Evolutionary conservation across 2,888 invertebrate genomes (phyloP).

Genomic region (Flexamia atlantica): DNA sequence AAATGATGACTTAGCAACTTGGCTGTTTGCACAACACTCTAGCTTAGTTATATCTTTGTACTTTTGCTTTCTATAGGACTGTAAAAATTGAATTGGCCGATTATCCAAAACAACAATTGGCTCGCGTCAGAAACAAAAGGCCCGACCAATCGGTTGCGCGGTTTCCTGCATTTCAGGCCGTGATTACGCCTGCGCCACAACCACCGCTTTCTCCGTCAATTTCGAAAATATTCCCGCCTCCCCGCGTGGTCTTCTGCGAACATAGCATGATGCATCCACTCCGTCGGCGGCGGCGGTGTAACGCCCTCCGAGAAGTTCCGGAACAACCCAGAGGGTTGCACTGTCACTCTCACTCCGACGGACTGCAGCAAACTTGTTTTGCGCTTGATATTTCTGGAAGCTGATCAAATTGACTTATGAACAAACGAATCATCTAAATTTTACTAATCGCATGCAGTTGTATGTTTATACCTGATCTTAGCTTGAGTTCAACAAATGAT

Average conservation of each 20-base stretch:
- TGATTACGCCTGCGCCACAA: constrained; percentile 15
- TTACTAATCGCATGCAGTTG: no score
- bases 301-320: neutral
- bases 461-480: no score
- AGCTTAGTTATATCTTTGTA: neutral
- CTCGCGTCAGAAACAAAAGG: constrained; percentile 47
- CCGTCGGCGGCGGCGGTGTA: neutral
- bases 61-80: neutral
- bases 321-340: neutral
- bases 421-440: no score
- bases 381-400: no score
- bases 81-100: constrained; percentile 31
- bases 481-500: no score
- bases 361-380: no score
- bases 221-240: constrained; percentile 41
- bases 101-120: constrained; percentile 38
- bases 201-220: constrained; percentile 30
- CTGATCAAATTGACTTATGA: no score
- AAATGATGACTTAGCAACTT: no score
- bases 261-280: neutral
- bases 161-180: constrained; percentile 36
- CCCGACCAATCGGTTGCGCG: constrained; percentile 42
- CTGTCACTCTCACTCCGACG: no score
- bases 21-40: neutral
- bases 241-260: constrained; percentile 10